Evolutionary conservation across 2,797 vertebrate species (phyloP).

Genomic region (Hypotaenidia philippensis): DNA sequence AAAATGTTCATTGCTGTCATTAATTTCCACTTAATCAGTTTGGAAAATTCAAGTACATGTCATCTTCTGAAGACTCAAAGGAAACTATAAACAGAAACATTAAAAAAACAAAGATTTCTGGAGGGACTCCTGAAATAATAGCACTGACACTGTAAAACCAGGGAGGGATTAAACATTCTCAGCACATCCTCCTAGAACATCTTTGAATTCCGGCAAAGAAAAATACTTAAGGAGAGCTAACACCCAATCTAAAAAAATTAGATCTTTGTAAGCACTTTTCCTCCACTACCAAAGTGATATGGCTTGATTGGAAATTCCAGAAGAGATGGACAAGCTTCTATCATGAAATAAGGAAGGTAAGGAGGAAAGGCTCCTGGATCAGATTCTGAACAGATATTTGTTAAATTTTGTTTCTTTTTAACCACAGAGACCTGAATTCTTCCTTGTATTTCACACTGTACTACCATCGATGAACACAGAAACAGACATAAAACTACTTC

Average conservation of each 20-base stretch:
- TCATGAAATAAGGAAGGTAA: background rate
- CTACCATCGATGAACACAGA: background rate
- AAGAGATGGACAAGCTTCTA: background rate
- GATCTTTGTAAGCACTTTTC: background rate
- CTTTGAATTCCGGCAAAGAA: too few species aligned
- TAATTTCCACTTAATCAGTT: too few species aligned
- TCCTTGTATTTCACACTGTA: background rate
- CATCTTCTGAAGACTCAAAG: too few species aligned
- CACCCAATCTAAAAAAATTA: background rate
- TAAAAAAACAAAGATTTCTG: too few species aligned
- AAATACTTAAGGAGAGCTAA: too few species aligned
- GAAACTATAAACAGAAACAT: too few species aligned
- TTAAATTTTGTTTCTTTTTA: background rate
- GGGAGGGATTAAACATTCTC: too few species aligned
- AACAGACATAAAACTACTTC: background rate
- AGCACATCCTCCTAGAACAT: too few species aligned
- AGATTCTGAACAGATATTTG: background rate
- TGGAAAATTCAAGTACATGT: too few species aligned
- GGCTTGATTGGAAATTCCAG: background rate
- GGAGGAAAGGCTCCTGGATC: background rate
- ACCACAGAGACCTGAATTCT: background rate
- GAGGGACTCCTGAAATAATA: too few species aligned
- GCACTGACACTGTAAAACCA: too few species aligned
- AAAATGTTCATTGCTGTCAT: too few species aligned
- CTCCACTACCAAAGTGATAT: background rate